Evolutionary conservation across 2,888 invertebrate genomes (phyloP), one percentile per base, ranked within the genome.

Genomic region (Ormyrus labotus): DNA sequence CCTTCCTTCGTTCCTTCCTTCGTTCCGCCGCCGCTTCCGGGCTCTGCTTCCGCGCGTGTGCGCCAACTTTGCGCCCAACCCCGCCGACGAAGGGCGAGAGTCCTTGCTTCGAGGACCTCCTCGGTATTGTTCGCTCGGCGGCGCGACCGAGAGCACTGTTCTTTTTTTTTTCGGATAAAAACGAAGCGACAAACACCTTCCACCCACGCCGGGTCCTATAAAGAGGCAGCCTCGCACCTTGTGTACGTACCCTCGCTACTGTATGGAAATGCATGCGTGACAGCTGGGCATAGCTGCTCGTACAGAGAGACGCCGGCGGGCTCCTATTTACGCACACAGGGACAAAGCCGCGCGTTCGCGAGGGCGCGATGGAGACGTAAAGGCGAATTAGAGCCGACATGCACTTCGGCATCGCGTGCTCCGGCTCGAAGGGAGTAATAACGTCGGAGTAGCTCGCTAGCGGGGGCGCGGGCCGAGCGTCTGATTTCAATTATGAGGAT

Each of bases 291-390:
- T 60, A 70, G 19, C 55, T 55, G 71, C 10, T 71, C 60, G 55
- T 72, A 13, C 13, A 70, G 11, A 64, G 13, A 76, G 9, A 69
- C 11, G 48, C 0, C 10, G 5, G n/a, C 45, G 10, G 11, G 2
- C 51, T 50, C 47, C 72, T 51, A 55, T 11, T 11, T 81, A 82
- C 85, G 50, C 70, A 69, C 19, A 68, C 53, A 53, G 34, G 34
- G 34, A 34, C 34, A 4, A 34, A 34, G 34, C 34, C 7, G 50
- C 60, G 57, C 19, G 58, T 70, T 60, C 57, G n/a, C 34, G 19
- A 50, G 10, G n/a, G 13, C 11, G 48, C n/a, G 48, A 34, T 86
- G 76, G 84, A 87, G 85, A 86, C 78, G 85, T 86, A 83, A 81
- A 72, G 80, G 81, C 81, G 83, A 84, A 84, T 85, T 85, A 83